Evolutionary conservation across 2,113 vertebrate genomes (phyloP).

Genomic region (Zosterops hypoxanthus): DNA sequence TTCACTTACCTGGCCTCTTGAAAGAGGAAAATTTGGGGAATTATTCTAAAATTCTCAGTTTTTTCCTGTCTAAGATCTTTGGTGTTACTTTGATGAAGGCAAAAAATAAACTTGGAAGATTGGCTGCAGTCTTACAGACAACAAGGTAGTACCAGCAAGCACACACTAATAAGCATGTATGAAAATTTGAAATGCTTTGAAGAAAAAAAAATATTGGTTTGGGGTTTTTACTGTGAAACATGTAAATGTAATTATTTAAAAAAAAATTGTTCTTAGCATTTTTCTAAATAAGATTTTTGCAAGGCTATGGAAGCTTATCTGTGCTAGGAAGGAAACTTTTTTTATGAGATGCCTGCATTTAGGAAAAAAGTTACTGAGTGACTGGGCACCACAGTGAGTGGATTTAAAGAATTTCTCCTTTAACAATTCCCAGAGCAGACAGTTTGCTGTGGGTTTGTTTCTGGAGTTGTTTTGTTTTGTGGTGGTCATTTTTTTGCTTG

Average conservation of each 20-base stretch:
- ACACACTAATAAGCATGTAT: accelerated
- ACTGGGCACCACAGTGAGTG: not conserved
- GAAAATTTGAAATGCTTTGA: not conserved
- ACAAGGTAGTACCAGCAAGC: not conserved
- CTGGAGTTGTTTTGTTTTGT: not conserved
- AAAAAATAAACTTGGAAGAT: not conserved
- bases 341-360: not conserved
- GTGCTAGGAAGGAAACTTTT: not conserved
- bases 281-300: not conserved
- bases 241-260: not conserved
- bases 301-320: not conserved
- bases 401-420: not conserved
- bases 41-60: not conserved
- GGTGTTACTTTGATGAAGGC: not conserved
- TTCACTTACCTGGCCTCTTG: not conserved
- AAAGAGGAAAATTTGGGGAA: not conserved
- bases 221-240: not conserved
- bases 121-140: not conserved
- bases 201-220: not conserved
- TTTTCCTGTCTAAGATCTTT: not conserved
- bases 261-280: not conserved
- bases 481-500: too few species aligned
- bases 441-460: not conserved
- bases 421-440: not conserved
- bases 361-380: not conserved